Percentiles rank a stretch among this genome's conserved stretches.
Conservation (phyloP, 2,113 vertebrate genomes). For the Bos javanicus region DNA sequence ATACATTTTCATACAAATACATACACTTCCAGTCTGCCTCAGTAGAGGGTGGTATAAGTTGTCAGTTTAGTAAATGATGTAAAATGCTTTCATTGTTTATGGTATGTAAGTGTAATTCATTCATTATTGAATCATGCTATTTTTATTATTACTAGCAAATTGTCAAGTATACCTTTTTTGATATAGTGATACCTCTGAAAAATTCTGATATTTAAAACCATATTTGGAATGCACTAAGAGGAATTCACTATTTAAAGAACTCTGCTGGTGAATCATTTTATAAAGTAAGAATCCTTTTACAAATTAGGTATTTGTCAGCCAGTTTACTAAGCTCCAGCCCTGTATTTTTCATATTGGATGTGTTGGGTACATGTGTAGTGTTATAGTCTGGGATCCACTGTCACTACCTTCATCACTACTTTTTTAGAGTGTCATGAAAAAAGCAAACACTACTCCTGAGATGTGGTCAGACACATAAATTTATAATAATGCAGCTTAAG, state of each 20-base stretch:
- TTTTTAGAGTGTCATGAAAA: background rate
- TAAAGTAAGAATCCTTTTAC: background rate
- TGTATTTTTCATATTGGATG: background rate
- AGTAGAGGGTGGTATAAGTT: background rate
- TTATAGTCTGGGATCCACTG: too few species aligned
- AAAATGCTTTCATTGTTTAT: background rate
- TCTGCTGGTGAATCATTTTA: background rate
- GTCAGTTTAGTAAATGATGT: background rate
- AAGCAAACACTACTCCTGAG: background rate
- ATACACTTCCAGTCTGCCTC: background rate
- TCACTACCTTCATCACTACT: background rate
- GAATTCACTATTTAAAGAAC: slow-evolving; percentile 18
- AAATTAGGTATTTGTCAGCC: background rate
- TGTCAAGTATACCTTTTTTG: background rate
- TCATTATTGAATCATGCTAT: background rate
- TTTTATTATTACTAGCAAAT: background rate
- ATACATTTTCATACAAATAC: background rate
- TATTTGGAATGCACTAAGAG: background rate
- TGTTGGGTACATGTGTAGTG: background rate
- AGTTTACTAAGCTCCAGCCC: background rate
- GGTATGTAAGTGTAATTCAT: background rate
- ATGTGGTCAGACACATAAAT: background rate
- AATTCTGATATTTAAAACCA: background rate
- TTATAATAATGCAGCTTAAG: background rate
- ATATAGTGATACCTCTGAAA: background rate